phyloP scores from a whole-genome alignment of 2,113 vertebrate species.

The Heloderma charlesbogerti region DNA sequence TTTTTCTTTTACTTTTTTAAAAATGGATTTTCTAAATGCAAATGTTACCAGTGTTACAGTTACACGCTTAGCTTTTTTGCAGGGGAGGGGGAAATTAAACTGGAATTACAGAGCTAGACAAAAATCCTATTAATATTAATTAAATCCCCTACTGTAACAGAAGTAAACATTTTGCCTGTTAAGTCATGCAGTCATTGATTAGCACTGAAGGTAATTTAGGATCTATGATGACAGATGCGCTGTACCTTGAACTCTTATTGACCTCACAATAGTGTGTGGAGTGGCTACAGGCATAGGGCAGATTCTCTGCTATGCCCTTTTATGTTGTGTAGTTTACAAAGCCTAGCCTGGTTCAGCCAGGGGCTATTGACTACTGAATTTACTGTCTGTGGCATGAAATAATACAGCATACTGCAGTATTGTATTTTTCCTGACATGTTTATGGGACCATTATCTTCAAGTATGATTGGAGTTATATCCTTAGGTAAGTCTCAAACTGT shows the following conservation, averaged over 20 bases:
- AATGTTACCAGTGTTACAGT: neutral
- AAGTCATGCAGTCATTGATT: slow-evolving; percentile 3
- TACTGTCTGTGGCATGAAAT: neutral
- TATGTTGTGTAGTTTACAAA: neutral
- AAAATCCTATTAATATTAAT: slow-evolving; percentile 23
- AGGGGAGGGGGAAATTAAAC: neutral
- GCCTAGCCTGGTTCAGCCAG: slow-evolving; percentile 3
- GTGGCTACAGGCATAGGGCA: neutral
- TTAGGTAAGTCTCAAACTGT: neutral
- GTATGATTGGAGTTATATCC: slow-evolving; percentile 16
- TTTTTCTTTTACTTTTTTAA: neutral
- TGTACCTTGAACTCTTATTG: slow-evolving; percentile 22
- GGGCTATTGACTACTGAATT: slow-evolving; percentile 18
- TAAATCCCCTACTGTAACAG: neutral
- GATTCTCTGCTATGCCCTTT: neutral
- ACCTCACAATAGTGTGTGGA: neutral
- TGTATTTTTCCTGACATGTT: slow-evolving; percentile 28
- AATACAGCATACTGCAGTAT: neutral
- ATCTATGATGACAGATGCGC: slow-evolving; percentile 20
- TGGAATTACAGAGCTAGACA: neutral
- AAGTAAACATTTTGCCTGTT: slow-evolving; percentile 13
- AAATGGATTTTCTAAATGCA: neutral
- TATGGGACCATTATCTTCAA: slow-evolving; percentile 8
- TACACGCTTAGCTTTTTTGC: neutral
- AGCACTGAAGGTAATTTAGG: slow-evolving; percentile 22